Percentiles rank a stretch among this genome's conserved stretches.
Evolutionary conservation across 2,888 invertebrate species (phyloP).

Genomic region (Eretmocerus hayati): DNA sequence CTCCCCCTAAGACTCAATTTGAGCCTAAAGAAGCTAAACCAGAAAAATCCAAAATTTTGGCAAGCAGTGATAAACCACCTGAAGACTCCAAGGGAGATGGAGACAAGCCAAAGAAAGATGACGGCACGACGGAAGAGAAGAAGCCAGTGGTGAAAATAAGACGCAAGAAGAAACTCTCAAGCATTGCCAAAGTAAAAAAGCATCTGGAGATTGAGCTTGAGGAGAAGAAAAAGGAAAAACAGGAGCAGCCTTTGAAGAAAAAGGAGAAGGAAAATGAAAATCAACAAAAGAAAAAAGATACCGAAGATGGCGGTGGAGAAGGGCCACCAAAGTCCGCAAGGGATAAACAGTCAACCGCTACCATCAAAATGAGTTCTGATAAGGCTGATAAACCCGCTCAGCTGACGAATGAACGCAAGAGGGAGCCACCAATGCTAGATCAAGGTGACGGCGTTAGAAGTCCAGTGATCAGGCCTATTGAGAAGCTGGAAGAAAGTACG

Average conservation of each 20-base stretch:
- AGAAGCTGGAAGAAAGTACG: constrained; percentile 30
- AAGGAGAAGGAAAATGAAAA: not conserved
- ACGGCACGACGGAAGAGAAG: not conserved
- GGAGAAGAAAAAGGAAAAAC: constrained; percentile 1
- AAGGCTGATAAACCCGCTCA: too few species aligned
- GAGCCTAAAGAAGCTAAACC: not conserved
- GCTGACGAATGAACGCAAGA: too few species aligned
- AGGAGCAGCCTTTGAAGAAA: not conserved
- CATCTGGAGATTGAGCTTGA: constrained; percentile 9
- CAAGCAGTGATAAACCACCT: not conserved
- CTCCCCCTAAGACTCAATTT: not conserved
- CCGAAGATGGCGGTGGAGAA: not conserved
- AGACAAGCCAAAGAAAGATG: not conserved
- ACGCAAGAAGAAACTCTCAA: constrained; percentile 6
- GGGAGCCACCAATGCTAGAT: too few species aligned
- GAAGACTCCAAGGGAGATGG: not conserved
- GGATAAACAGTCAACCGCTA: too few species aligned
- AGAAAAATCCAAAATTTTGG: not conserved
- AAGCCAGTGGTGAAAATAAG: not conserved
- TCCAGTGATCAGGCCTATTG: constrained; percentile 27
- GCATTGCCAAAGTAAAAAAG: constrained; percentile 6
- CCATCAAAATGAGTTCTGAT: too few species aligned
- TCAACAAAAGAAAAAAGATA: too few species aligned
- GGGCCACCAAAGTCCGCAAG: not conserved
- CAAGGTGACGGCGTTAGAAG: not conserved